Evolutionary conservation across 1,140 invertebrate genomes (phyloP).

Genomic region (Psilanteris sp.): DNA sequence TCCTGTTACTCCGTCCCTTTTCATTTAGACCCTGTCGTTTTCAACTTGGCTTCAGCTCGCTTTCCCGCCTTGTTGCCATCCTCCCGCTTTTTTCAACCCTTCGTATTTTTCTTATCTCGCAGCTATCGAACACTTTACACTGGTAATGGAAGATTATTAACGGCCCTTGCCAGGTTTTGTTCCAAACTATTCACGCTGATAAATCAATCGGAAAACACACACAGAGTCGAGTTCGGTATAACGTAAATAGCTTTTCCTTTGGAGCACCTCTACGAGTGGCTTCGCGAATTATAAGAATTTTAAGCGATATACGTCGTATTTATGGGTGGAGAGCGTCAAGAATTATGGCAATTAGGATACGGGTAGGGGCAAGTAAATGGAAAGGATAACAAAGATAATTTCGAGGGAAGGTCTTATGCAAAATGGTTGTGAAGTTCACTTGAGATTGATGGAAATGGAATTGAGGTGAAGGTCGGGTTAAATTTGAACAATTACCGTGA

Average conservation of each 20-base stretch:
- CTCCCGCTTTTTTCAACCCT: no score
- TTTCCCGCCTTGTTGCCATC: no score
- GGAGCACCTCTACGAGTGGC: no score
- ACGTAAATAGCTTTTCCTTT: no score
- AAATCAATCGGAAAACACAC: not conserved
- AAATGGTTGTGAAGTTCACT: not conserved
- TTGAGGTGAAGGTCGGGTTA: constrained; percentile 9
- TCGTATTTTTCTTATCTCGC: constrained; percentile 12
- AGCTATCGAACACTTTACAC: constrained; percentile 11
- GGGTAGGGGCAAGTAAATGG: not conserved
- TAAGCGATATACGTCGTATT: not conserved
- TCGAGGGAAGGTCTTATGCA: not conserved
- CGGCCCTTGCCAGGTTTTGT: constrained; percentile 37
- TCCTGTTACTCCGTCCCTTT: no score
- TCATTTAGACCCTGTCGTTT: not conserved
- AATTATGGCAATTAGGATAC: constrained; percentile 2
- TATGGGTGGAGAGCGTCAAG: not conserved
- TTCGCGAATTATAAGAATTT: not conserved
- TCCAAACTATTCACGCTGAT: constrained; percentile 3
- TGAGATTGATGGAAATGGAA: constrained; percentile 1
- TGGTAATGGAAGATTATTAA: constrained; percentile 51
- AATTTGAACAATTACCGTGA: no score
- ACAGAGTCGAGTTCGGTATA: no score
- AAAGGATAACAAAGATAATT: constrained; percentile 12
- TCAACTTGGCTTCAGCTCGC: no score